These are phyloP conservation scores for Nephrotoma appendiculata DNA, from an alignment of 2,888 invertebrate species.

Conservation along the genomic window DNA sequence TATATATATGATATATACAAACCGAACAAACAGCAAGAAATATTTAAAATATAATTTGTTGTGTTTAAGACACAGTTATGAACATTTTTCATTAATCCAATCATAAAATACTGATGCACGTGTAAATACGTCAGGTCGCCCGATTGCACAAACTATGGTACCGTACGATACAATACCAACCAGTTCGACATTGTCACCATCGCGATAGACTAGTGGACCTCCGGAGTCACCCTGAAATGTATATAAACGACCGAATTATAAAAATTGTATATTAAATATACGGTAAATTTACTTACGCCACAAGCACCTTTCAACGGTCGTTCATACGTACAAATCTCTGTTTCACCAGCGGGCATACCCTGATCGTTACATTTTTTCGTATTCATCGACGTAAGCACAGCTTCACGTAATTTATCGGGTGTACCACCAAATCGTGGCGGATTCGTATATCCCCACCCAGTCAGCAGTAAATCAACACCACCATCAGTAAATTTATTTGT, in stretches of 20 bases:
- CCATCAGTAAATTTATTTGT: not conserved
- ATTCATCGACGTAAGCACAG: not conserved
- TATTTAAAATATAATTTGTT: not conserved
- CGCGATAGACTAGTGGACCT: slow-evolving; percentile 5
- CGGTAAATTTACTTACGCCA: not conserved
- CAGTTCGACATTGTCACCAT: not conserved
- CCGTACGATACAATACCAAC: slow-evolving; percentile 8
- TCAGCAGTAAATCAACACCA: not conserved
- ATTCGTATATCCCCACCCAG: not conserved
- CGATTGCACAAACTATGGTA: slow-evolving; percentile 5
- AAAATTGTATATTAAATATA: no score
- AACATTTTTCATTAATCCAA: slow-evolving; percentile 7
- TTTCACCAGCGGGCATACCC: not conserved
- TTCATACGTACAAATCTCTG: slow-evolving; percentile 6
- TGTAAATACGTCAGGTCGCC: slow-evolving; percentile 8
- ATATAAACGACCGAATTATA: no score
- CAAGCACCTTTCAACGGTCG: slow-evolving; percentile 6
- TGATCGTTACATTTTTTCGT: not conserved
- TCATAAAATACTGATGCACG: slow-evolving; percentile 5
- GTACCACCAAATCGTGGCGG: not conserved
- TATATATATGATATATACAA: no score
- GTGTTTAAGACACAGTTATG: not conserved
- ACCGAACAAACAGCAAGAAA: not conserved
- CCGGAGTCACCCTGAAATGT: slow-evolving; percentile 8
- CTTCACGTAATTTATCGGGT: not conserved